These are phyloP conservation scores for Passer domesticus DNA, from an alignment of 2,113 vertebrate species.

Conservation along the genomic window DNA sequence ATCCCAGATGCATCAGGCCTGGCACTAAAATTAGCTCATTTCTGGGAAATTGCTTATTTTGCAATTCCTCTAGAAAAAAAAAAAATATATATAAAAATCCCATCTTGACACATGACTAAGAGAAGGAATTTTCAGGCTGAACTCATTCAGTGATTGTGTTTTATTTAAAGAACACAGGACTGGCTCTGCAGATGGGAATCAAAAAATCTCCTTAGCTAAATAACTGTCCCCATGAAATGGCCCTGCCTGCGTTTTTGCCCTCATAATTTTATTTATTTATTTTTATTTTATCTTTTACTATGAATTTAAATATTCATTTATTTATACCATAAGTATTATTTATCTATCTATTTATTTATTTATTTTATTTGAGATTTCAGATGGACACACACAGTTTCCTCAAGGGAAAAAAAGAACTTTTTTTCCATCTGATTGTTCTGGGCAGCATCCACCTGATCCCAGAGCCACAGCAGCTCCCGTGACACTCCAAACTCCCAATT, in stretches of 20 bases:
- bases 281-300: too few relatives aligned
- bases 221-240: neutral
- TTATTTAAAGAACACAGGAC: neutral
- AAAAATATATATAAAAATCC: neutral
- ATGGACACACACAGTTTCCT: neutral
- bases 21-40: neutral
- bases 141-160: neutral
- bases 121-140: neutral
- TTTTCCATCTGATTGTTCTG: neutral
- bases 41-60: neutral
- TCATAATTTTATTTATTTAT: neutral
- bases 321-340: too few relatives aligned
- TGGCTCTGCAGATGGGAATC: neutral
- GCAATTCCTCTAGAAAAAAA: neutral
- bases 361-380: fast-evolving
- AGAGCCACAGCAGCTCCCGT: neutral
- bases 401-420: neutral
- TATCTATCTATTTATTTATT: too few relatives aligned
- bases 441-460: neutral
- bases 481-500: neutral
- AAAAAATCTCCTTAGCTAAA: neutral
- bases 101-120: neutral
- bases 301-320: too few relatives aligned
- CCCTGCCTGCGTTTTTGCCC: neutral
- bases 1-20: neutral